Base-by-base conservation (phyloP, 2,113 vertebrate genomes). In the Shinisaurus crocodilurus region DNA sequence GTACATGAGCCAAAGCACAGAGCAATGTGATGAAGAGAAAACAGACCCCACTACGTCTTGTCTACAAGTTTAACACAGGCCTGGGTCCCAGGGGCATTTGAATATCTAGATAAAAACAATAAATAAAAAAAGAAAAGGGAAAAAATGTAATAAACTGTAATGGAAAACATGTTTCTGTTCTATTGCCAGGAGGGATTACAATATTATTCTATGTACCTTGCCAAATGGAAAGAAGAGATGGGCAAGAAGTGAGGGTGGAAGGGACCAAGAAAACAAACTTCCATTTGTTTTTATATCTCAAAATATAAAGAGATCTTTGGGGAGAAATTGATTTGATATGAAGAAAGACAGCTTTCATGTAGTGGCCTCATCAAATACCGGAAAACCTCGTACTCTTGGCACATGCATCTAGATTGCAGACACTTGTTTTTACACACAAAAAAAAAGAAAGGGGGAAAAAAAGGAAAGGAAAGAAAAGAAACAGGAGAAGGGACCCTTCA, bases 141-240 rank as follows among this genome's bases (percentile, higher is more conserved):
- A 48, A 92, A 92, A 91, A 95, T 82, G 69, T 88, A 96, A 95
- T 95, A 94, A 94, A 95, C 87, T 76, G 34, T 91, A 95, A 96
- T 95, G 48, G 88, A 94, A 96, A 94, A 34, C 54, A 67, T 88
- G 85, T 93, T 95, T 94, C 91, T 95, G 1, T 88, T 95, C 75
- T 93, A 32, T 91, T 92, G 92, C 90, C 93, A 96, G 91, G 89
- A 92, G 82, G 70, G 72, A 90, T 94, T 94, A 92, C 82, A 94
- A 84, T 95, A 95, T 87, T 92, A 82, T 82, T 84, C 25, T 90
- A 60, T 29, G 54, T 75, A 87, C 67, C 25, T 90, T 60, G 89
- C 90, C 91, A 90, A 95, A 93, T 76, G 43, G 94, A 94, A 95
- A 94, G 45, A 1, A 4, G 20, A 20, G 25, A 91, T 10, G 54